Percentiles rank a stretch among this genome's conserved stretches.
phyloP scores from a whole-genome alignment of 2,797 vertebrate species.

The Smutsia gigantea region DNA sequence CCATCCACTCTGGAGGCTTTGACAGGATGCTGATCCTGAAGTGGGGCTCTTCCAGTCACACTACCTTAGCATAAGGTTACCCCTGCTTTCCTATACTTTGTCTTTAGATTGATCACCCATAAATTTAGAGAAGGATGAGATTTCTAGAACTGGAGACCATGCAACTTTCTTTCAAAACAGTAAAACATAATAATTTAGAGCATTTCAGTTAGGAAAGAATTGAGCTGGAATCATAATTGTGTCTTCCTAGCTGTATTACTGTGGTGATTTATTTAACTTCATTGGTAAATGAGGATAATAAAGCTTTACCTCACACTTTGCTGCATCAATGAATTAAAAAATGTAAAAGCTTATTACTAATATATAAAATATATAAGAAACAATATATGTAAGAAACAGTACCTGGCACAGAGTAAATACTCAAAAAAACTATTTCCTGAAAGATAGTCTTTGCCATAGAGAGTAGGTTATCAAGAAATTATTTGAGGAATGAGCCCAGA shows the following conservation, averaged over 20 bases:
- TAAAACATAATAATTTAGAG: neutral
- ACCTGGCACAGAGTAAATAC: neutral
- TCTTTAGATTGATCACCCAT: neutral
- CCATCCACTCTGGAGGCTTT: neutral
- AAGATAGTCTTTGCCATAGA: neutral
- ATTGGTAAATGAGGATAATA: neutral
- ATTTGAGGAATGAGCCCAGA: neutral
- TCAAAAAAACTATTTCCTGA: neutral
- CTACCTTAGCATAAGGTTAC: neutral
- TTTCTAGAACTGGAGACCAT: neutral
- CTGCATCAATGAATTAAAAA: neutral
- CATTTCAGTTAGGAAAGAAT: neutral
- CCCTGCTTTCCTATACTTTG: neutral
- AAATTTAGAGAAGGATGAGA: conserved; percentile 7
- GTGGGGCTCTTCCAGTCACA: neutral
- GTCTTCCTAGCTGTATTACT: neutral
- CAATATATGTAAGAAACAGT: neutral
- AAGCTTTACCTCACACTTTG: neutral
- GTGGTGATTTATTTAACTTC: neutral
- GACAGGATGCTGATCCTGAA: neutral
- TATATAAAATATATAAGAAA: neutral
- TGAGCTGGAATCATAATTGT: neutral
- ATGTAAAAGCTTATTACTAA: neutral
- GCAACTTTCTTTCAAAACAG: neutral
- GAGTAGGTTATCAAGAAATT: neutral